Percentiles rank a stretch among this genome's conserved stretches.
These are phyloP conservation scores for Mus musculus DNA, from an alignment of 2,113 vertebrate species.

Conservation along the genomic window GRCm39 chr6:64504001-64504500, in stretches of 20 bases:
- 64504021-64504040: conserved; percentile 67
- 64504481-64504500: not conserved
- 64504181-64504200: not conserved
- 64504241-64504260: conserved; percentile 13
- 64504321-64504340: not conserved
- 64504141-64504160: conserved; percentile 35
- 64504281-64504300: not conserved
- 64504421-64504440: not conserved
- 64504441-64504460: conserved; percentile 31
- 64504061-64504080: conserved; percentile 67
- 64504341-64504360: not conserved
- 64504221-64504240: conserved; percentile 27
- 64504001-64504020: conserved; percentile 57
- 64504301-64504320: not conserved
- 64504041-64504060: conserved; percentile 33
- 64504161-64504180: conserved; percentile 53
- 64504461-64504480: conserved; percentile 8
- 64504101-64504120: conserved; percentile 37
- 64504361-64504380: not conserved
- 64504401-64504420: not conserved
- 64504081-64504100: conserved; percentile 24
- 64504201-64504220: conserved; percentile 18
- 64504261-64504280: conserved; percentile 3
- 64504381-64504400: conserved; percentile 13
- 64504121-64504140: conserved; percentile 61